Evolutionary conservation across 2,888 invertebrate species (phyloP).

Genomic region (Limnephilus auricula): DNA sequence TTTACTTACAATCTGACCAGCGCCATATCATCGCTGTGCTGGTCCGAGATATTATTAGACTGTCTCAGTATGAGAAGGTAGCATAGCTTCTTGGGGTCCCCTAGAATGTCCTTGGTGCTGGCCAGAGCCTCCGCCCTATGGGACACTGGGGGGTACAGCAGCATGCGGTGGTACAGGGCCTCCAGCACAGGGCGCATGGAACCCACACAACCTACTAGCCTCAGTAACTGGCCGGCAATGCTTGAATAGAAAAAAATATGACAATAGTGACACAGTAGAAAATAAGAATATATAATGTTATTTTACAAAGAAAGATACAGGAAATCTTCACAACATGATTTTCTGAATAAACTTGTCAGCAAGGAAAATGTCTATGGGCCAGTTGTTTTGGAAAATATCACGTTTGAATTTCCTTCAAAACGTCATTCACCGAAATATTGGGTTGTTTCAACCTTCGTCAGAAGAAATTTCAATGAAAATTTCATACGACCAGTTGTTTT

Average conservation of each 20-base stretch:
- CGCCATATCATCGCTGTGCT: conserved; percentile 87
- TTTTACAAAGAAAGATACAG: neutral
- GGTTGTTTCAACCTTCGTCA: too few relatives aligned
- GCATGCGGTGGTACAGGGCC: conserved; percentile 94
- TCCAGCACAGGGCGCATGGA: conserved; percentile 94
- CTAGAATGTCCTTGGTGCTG: conserved; percentile 88
- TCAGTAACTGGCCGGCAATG: conserved; percentile 92
- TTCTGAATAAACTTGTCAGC: neutral
- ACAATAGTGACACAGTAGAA: neutral
- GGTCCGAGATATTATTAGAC: conserved; percentile 75
- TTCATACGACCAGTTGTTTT: too few relatives aligned
- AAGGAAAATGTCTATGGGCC: neutral
- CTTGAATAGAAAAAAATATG: conserved; percentile 73
- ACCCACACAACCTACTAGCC: conserved; percentile 91
- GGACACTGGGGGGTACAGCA: conserved; percentile 90
- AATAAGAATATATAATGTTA: neutral
- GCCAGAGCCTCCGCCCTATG: conserved; percentile 91
- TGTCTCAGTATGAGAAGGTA: conserved; percentile 85
- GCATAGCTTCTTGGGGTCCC: conserved; percentile 87
- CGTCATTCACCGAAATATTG: too few relatives aligned
- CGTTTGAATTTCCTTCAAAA: too few relatives aligned
- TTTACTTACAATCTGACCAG: conserved; percentile 83
- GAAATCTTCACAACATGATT: too few relatives aligned
- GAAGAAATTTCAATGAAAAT: too few relatives aligned
- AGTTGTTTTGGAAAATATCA: too few relatives aligned